A percentile compares a stretch with the other conserved stretches of the same genome.
Conservation (phyloP, 2,888 invertebrate genomes). For the Acanthococcus lagerstroemiae region DNA sequence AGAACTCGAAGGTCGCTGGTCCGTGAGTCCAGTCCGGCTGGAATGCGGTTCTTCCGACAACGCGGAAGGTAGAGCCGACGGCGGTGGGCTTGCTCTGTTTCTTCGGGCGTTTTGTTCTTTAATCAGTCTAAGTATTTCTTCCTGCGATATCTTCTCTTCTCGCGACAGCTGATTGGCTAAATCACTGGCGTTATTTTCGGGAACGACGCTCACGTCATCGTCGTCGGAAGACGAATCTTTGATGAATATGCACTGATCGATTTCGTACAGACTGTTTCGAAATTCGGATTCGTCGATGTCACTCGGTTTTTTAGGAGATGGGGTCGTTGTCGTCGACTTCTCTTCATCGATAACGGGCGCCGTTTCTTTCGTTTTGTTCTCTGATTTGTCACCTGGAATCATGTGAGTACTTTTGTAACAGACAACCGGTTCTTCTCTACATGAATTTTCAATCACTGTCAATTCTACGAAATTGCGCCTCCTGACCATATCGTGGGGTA, state of each 20-base stretch:
- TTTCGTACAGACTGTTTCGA: not conserved
- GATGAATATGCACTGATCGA: slow-evolving; percentile 40
- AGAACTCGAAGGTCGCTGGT: too few relatives aligned
- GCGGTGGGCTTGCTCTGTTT: not conserved
- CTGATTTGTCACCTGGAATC: not conserved
- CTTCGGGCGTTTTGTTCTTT: slow-evolving; percentile 37
- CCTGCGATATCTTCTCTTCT: slow-evolving; percentile 53
- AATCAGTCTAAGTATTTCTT: slow-evolving; percentile 49
- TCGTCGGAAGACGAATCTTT: slow-evolving; percentile 46
- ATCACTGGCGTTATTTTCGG: not conserved
- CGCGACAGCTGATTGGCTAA: not conserved
- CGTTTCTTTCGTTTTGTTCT: not conserved
- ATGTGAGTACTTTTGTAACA: too few relatives aligned
- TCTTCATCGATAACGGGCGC: not conserved
- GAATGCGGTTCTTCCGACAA: too few relatives aligned
- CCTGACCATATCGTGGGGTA: too few relatives aligned
- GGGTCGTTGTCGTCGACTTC: not conserved
- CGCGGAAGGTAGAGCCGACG: not conserved
- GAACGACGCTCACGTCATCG: slow-evolving; percentile 43
- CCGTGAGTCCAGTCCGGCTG: not conserved
- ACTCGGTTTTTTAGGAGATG: not conserved
- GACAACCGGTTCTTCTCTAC: too few relatives aligned
- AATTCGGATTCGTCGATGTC: slow-evolving; percentile 3
- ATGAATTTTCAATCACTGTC: too few relatives aligned
- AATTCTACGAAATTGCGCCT: too few relatives aligned